Conservation (phyloP, 2,113 vertebrate species). For the Vidua chalybeata region DNA sequence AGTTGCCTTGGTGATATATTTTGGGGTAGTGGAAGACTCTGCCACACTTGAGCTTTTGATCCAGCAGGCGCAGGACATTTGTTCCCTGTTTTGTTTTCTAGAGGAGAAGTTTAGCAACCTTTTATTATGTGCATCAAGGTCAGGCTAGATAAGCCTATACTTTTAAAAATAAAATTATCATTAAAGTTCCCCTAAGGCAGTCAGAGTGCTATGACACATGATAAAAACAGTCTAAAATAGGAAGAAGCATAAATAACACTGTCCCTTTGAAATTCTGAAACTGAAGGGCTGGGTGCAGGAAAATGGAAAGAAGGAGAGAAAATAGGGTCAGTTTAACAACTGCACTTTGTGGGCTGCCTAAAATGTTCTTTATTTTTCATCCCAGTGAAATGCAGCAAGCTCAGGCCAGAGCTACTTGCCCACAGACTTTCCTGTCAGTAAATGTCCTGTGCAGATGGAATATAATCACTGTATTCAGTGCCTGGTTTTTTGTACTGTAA, state of each 20-base stretch:
- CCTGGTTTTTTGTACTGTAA: constrained; percentile 42
- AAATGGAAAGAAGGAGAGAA: constrained; percentile 44
- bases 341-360: constrained; percentile 18
- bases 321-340: constrained; percentile 58
- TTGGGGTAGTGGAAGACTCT: constrained; percentile 25
- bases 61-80: constrained; percentile 19
- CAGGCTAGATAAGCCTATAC: constrained; percentile 62
- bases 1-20: constrained; percentile 43
- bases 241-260: constrained; percentile 33
- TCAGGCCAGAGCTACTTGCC: constrained; percentile 8
- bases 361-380: constrained; percentile 49
- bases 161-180: constrained; percentile 64
- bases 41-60: constrained; percentile 50
- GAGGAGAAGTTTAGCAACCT: constrained; percentile 57
- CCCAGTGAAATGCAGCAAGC: constrained; percentile 23
- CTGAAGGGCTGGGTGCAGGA: constrained; percentile 4
- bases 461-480: constrained; percentile 61
- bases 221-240: constrained; percentile 51
- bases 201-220: constrained; percentile 19
- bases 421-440: constrained; percentile 57
- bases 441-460: constrained; percentile 31
- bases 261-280: constrained; percentile 41
- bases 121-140: constrained; percentile 51
- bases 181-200: constrained; percentile 56
- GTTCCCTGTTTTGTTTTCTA: constrained; percentile 54